Conservation (phyloP, 1,140 invertebrate genomes). For the Solenopsis fugax region DNA sequence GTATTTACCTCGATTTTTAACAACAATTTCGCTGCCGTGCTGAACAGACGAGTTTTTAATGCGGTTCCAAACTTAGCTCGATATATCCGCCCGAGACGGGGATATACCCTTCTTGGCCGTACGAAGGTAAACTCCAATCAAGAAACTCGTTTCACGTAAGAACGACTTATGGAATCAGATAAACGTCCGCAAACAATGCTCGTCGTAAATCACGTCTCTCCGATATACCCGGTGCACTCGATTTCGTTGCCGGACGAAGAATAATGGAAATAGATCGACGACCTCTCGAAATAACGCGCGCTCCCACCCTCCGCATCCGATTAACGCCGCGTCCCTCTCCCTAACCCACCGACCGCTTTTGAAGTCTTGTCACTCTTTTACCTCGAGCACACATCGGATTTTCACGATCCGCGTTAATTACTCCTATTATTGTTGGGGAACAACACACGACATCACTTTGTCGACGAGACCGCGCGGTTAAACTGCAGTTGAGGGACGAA, state of each 20-base stretch:
- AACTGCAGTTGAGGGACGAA: neutral
- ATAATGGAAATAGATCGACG: conserved; percentile 73
- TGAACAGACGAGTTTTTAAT: conserved; percentile 35
- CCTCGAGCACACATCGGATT: conserved; percentile 41
- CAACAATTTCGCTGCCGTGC: neutral
- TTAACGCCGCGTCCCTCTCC: conserved; percentile 31
- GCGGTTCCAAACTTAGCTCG: neutral
- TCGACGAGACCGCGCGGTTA: conserved; percentile 9
- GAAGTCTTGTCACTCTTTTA: conserved; percentile 69
- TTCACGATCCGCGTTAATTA: conserved; percentile 72
- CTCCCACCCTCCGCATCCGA: conserved; percentile 34
- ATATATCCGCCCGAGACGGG: neutral
- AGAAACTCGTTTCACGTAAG: conserved; percentile 60
- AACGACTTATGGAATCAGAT: conserved; percentile 71
- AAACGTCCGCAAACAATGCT: conserved; percentile 73
- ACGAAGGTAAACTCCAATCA: conserved; percentile 68
- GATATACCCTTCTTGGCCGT: conserved; percentile 5
- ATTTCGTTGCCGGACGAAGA: conserved; percentile 66
- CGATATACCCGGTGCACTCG: conserved; percentile 72
- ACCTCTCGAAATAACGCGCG: conserved; percentile 66
- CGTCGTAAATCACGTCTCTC: conserved; percentile 73
- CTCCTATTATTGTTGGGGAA: conserved; percentile 63
- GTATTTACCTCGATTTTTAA: neutral
- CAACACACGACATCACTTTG: conserved; percentile 38
- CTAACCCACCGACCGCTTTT: conserved; percentile 52